phyloP scores from a whole-genome alignment of 2,888 invertebrate species.

The Andrena dorsata region DNA sequence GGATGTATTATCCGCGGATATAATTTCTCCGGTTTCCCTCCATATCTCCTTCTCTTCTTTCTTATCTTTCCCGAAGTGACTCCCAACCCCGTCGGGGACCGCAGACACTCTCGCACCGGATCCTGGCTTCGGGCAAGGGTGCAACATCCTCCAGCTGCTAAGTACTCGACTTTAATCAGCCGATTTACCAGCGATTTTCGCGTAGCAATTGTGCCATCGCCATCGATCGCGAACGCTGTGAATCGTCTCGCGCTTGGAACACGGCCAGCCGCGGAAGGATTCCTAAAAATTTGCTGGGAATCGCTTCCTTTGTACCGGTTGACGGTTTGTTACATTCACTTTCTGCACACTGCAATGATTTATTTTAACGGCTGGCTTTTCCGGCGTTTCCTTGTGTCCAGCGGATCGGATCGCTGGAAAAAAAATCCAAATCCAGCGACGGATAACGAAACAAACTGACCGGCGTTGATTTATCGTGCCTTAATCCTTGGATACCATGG shows the following conservation, averaged over 20 bases:
- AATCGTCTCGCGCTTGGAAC: constrained; percentile 28
- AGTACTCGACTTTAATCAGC: no score
- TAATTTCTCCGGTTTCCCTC: constrained; percentile 47
- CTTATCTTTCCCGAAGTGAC: constrained; percentile 37
- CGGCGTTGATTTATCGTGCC: constrained; percentile 35
- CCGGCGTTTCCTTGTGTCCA: constrained; percentile 16
- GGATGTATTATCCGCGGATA: constrained; percentile 56
- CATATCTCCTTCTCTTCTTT: constrained; percentile 30
- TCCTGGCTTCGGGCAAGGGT: not conserved
- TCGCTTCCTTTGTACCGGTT: constrained; percentile 21
- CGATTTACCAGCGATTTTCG: no score
- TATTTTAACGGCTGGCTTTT: constrained; percentile 7
- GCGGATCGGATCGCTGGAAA: constrained; percentile 9
- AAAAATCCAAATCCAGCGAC: constrained; percentile 2
- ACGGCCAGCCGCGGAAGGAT: constrained; percentile 24
- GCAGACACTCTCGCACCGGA: not conserved
- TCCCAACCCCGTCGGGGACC: not conserved
- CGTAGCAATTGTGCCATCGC: not conserved
- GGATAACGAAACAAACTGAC: constrained; percentile 45
- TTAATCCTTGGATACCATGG: constrained; percentile 29
- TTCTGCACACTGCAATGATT: constrained; percentile 23
- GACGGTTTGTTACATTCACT: not conserved
- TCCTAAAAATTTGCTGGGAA: constrained; percentile 37
- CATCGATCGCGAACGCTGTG: constrained; percentile 10
- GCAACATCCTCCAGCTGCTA: no score